Evolutionary conservation across 2,888 invertebrate species (phyloP).

Genomic region (Horisme vitalbata): DNA sequence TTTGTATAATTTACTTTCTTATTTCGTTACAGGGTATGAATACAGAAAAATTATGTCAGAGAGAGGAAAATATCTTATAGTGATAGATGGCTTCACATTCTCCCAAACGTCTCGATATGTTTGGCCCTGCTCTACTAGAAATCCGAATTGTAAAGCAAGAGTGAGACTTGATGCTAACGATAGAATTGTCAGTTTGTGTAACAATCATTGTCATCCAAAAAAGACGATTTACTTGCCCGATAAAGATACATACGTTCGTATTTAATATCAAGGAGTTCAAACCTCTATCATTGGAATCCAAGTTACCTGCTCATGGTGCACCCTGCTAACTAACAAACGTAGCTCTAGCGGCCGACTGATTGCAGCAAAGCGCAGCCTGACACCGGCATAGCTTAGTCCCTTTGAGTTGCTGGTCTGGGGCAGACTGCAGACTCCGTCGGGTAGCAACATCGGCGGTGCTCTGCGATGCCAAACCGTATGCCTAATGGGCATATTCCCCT

Average conservation of each 20-base stretch:
- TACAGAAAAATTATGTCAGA: conserved; percentile 10
- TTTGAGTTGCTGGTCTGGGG: too few relatives aligned
- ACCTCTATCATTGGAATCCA: too few relatives aligned
- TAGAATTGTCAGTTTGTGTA: background rate
- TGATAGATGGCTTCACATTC: conserved; percentile 19
- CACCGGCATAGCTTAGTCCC: too few relatives aligned
- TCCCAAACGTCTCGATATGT: background rate
- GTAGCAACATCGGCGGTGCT: too few relatives aligned
- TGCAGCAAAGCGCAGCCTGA: too few relatives aligned
- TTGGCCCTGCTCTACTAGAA: conserved; percentile 18
- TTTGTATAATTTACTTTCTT: background rate
- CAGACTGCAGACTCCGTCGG: too few relatives aligned
- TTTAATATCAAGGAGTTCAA: background rate
- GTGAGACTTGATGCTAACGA: conserved; percentile 1
- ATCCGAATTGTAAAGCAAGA: conserved; percentile 3
- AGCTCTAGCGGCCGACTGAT: too few relatives aligned
- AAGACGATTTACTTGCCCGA: background rate
- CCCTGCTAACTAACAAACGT: too few relatives aligned
- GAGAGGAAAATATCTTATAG: conserved; percentile 11
- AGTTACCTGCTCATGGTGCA: too few relatives aligned
- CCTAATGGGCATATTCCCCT: too few relatives aligned
- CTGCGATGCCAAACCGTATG: too few relatives aligned
- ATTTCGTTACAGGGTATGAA: conserved; percentile 3
- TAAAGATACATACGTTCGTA: background rate
- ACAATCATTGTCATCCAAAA: conserved; percentile 6